Percentiles rank a stretch among this genome's conserved stretches.
Evolutionary conservation across 2,113 vertebrate species (phyloP).

Genomic region (Anarrhichthys ocellatus): DNA sequence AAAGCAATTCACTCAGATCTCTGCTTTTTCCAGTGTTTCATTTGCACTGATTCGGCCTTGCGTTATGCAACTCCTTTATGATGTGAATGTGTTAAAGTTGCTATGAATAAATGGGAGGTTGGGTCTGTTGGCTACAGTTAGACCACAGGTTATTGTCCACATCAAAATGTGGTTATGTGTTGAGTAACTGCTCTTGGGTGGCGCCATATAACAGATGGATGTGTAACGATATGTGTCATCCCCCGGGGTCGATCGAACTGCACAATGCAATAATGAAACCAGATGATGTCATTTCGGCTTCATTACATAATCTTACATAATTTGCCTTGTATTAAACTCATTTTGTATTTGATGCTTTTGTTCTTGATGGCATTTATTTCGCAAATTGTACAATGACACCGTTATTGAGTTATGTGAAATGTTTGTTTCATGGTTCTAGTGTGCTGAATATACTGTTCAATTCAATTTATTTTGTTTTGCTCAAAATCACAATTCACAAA

Average conservation of each 20-base stretch:
- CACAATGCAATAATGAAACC: constrained; percentile 45
- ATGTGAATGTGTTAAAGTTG: constrained; percentile 47
- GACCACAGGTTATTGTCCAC: constrained; percentile 56
- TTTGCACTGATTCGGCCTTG: constrained; percentile 20
- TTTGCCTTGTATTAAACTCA: constrained; percentile 3
- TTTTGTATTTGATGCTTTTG: constrained; percentile 26
- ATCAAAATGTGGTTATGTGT: constrained; percentile 58
- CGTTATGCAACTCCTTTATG: constrained; percentile 42
- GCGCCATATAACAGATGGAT: constrained; percentile 62
- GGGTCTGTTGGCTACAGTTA: constrained; percentile 55
- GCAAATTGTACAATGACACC: not conserved
- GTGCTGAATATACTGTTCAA: not conserved
- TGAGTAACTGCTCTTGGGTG: constrained; percentile 71
- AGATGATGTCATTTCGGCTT: constrained; percentile 56
- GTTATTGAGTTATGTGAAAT: not conserved
- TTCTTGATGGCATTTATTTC: constrained; percentile 22
- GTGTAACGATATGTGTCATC: constrained; percentile 70
- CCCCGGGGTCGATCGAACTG: constrained; percentile 42
- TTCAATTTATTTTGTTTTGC: too few species aligned
- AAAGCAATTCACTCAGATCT: constrained; percentile 38
- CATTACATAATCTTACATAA: constrained; percentile 45
- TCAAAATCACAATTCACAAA: too few species aligned
- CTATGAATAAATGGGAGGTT: constrained; percentile 43
- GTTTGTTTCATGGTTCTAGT: not conserved
- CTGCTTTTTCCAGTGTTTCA: constrained; percentile 12